These are phyloP conservation scores for Patella pellucida DNA, from an alignment of 2,888 invertebrate genomes.

Conservation along the genomic window DNA sequence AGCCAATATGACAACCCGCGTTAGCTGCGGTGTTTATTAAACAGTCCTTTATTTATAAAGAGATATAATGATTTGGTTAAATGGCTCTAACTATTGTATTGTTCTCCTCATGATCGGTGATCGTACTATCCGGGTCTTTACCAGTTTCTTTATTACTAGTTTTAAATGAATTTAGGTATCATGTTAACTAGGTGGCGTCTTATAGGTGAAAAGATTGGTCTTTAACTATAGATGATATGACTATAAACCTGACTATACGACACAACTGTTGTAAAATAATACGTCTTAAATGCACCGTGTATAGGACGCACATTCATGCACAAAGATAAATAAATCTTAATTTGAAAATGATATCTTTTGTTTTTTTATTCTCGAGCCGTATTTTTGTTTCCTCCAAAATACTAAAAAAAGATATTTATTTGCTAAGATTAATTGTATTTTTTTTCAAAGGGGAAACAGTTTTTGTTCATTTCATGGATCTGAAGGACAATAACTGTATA, in stretches of 20 bases:
- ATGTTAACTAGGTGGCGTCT: not conserved
- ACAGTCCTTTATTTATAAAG: not conserved
- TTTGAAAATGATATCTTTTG: too few species aligned
- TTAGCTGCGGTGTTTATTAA: not conserved
- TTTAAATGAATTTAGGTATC: constrained; percentile 6
- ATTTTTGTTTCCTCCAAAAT: too few species aligned
- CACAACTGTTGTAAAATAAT: not conserved
- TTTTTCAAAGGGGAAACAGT: too few species aligned
- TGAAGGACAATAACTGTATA: too few species aligned
- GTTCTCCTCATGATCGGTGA: not conserved
- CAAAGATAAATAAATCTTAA: too few species aligned
- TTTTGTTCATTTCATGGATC: too few species aligned
- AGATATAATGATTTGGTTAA: not conserved
- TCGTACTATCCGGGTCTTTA: not conserved
- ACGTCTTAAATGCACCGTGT: not conserved
- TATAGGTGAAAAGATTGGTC: not conserved
- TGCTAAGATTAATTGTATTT: too few species aligned
- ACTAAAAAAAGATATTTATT: too few species aligned
- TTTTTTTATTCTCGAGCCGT: too few species aligned
- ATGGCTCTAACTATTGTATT: not conserved
- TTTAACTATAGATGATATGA: not conserved
- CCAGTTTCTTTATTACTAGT: not conserved
- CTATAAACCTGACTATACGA: not conserved
- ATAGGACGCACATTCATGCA: not conserved
- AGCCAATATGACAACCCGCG: not conserved